Evolutionary conservation across 2,888 invertebrate species (phyloP), one percentile per base, ranked within the genome.

Genomic region (Punctoribates punctum): DNA sequence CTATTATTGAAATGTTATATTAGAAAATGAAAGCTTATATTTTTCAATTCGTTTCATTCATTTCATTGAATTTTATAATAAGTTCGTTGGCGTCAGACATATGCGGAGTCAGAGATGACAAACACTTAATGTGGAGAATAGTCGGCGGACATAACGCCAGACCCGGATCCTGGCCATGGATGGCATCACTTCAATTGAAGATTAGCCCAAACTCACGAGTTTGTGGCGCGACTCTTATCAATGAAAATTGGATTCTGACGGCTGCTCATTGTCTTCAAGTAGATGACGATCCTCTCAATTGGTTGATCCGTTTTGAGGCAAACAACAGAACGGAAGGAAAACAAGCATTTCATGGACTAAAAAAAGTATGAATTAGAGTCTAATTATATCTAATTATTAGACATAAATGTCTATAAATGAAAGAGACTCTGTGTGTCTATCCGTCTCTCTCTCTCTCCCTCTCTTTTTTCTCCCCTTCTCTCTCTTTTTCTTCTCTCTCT

Each of bases 141-240:
- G 57, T 57, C 6, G 57, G 57, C 20, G 57, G 57, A 57, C 57
- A 57, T n/a, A 23, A 57, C 13, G 57, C 57, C 11, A 57, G n/a
- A 4, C 57, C 4, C 2, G 57, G 57, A 3, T 57, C 57, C 11
- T 57, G 57, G 57, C 57, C 57, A 15, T 57, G 57, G 57, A 57
- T 57, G 57, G n/a, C 57, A 25, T 57, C 57, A 6, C 2, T 57
- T 57, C n/a, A 5, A 5, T 13, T 57, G 8, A 57, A 57, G 13
- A 5, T 23, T 57, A n/a, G 3, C 11, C 23, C 23, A 6, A 4
- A 3, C 3, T 48, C 3, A 3, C 4, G 48, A 3, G 48, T 48
- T 65, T 65, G 62, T 29, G 62, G 62, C 4, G 62, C 29, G 25
- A 65, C 62, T 15, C 27, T 65, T 65, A 27, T 65, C 5, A 65